Percentiles rank a stretch among this genome's conserved stretches.
Evolutionary conservation across 2,888 invertebrate genomes (phyloP).

Genomic region (Hydraecia micacea): DNA sequence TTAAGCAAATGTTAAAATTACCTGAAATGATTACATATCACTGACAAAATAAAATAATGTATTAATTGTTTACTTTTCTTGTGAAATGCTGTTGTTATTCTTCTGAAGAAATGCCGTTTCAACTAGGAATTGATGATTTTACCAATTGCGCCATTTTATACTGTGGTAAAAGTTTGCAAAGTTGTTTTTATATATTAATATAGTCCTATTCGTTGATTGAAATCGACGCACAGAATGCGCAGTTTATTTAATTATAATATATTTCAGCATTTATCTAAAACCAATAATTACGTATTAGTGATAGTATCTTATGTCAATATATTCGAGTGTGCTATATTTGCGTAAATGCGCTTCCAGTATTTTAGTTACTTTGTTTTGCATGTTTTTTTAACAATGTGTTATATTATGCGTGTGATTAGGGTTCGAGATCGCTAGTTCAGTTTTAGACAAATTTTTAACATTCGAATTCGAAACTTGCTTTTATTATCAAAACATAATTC

Average conservation of each 20-base stretch:
- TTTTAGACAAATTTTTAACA: not conserved
- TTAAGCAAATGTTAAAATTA: not conserved
- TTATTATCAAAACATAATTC: slow-evolving; percentile 23
- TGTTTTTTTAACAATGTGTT: slow-evolving; percentile 51
- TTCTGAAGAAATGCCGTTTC: not conserved
- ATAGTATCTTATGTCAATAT: slow-evolving; percentile 25
- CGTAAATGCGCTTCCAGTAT: slow-evolving; percentile 40
- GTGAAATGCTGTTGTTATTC: not conserved
- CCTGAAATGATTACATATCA: not conserved
- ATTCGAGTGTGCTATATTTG: slow-evolving; percentile 48
- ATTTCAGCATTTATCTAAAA: slow-evolving; percentile 34
- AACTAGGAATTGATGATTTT: not conserved
- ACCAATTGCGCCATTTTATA: not conserved
- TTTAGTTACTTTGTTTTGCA: slow-evolving; percentile 52
- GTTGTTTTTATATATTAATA: not conserved
- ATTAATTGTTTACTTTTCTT: not conserved
- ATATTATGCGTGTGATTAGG: slow-evolving; percentile 21
- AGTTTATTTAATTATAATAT: slow-evolving; percentile 19
- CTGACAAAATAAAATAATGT: not conserved
- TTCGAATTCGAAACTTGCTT: slow-evolving; percentile 12
- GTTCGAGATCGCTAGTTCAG: slow-evolving; percentile 5
- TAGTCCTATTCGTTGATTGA: slow-evolving; percentile 17
- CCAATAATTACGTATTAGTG: slow-evolving; percentile 13
- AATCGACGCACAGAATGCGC: slow-evolving; percentile 14
- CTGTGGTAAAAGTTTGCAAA: slow-evolving; percentile 4